Conservation (phyloP, 2,113 vertebrate genomes). For the Gobius niger region DNA sequence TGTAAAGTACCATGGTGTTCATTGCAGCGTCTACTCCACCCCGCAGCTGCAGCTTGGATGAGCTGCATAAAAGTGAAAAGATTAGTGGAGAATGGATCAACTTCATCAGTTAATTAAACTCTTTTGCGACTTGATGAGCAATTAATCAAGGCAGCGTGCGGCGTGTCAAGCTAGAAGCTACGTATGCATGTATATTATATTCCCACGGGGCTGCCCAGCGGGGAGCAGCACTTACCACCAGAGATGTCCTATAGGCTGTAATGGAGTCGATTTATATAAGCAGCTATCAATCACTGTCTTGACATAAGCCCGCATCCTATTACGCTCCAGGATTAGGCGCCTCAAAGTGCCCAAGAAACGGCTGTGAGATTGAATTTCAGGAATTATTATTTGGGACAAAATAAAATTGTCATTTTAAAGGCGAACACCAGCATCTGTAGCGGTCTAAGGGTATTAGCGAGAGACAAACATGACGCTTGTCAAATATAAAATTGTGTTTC, state of each 20-base stretch:
- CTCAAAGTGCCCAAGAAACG: slow-evolving; percentile 36
- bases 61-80: slow-evolving; percentile 51
- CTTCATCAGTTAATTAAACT: slow-evolving; percentile 81
- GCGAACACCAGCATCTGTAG: slow-evolving; percentile 11
- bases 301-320: slow-evolving; percentile 66
- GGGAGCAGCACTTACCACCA: slow-evolving; percentile 54
- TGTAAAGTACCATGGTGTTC: slow-evolving; percentile 57
- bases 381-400: slow-evolving; percentile 36
- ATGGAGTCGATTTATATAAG: slow-evolving; percentile 63
- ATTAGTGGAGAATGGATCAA: slow-evolving; percentile 71
- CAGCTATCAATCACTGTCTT: slow-evolving; percentile 67
- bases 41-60: slow-evolving; percentile 65
- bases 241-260: slow-evolving; percentile 50
- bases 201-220: slow-evolving; percentile 35
- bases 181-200: slow-evolving; percentile 42
- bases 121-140: slow-evolving; percentile 78
- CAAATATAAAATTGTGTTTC: slow-evolving; percentile 24
- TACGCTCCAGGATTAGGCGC: slow-evolving; percentile 57
- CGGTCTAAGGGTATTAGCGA: slow-evolving; percentile 36
- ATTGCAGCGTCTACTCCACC: slow-evolving; percentile 54
- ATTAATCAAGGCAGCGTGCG: slow-evolving; percentile 78
- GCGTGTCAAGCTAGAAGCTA: slow-evolving; percentile 61
- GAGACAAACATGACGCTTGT: slow-evolving; percentile 22
- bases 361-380: slow-evolving; percentile 44
- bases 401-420: slow-evolving; percentile 29